These are phyloP conservation scores for Trachelus stipa DNA, from an alignment of 2,888 invertebrate genomes.

Conservation along the genomic window DNA sequence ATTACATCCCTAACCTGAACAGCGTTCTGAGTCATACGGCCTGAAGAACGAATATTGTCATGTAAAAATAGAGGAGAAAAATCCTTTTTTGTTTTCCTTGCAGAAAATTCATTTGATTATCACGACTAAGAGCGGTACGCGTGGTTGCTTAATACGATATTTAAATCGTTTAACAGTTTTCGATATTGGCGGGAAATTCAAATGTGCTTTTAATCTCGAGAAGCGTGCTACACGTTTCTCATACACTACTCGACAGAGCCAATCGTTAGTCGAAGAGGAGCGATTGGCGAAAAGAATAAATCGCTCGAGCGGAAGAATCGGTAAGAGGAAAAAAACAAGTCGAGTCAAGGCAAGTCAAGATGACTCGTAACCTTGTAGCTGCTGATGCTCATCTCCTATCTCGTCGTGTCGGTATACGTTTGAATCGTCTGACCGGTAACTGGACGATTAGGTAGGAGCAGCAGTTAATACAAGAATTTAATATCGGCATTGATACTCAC, in stretches of 20 bases:
- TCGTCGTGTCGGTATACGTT: neutral
- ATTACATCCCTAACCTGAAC: neutral
- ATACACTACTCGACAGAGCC: neutral
- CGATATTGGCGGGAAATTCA: no score
- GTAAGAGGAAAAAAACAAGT: neutral
- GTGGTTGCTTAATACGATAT: neutral
- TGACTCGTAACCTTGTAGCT: constrained; percentile 27
- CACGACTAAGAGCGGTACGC: neutral
- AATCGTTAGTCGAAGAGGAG: neutral
- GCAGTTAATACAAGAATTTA: neutral
- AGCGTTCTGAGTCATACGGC: neutral
- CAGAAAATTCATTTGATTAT: neutral
- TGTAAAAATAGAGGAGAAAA: neutral
- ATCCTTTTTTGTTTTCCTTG: neutral
- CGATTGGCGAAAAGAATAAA: neutral
- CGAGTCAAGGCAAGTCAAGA: constrained; percentile 9
- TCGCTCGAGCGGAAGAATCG: neutral
- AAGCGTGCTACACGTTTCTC: neutral
- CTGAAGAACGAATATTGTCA: neutral
- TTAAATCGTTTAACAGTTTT: neutral
- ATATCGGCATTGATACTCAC: neutral
- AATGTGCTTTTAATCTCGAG: neutral
- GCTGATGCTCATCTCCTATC: constrained; percentile 23
- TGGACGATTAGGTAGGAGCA: neutral
- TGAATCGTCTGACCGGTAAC: constrained; percentile 8